Percentiles rank a stretch among this genome's conserved stretches.
phyloP scores from a whole-genome alignment of 2,113 vertebrate genomes.

The Lucifuga dentata region DNA sequence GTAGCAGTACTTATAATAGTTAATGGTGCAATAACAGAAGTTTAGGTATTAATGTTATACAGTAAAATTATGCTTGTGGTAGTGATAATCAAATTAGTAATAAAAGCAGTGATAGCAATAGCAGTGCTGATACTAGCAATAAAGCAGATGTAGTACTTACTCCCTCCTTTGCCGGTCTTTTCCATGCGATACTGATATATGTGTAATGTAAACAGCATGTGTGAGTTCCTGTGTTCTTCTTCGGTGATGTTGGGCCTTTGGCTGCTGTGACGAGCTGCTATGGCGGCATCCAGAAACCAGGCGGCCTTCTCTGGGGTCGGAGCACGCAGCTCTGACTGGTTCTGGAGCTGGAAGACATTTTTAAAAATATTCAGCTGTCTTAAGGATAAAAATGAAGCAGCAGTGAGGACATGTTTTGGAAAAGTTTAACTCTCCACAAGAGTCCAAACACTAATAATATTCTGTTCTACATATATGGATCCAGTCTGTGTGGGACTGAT shows the following conservation, averaged over 20 bases:
- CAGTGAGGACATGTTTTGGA: too few species aligned
- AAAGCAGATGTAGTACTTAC: slow-evolving; percentile 82
- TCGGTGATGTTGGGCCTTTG: slow-evolving; percentile 86
- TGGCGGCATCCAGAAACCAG: slow-evolving; percentile 95
- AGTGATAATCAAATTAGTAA: neutral
- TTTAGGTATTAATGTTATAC: neutral
- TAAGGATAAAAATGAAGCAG: slow-evolving; percentile 1
- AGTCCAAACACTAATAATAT: too few species aligned
- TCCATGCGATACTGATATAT: slow-evolving; percentile 99
- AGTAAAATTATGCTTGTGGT: too few species aligned
- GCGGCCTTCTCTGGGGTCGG: slow-evolving; percentile 96
- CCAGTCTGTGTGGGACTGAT: slow-evolving; percentile 1
- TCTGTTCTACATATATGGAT: neutral
- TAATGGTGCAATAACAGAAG: neutral
- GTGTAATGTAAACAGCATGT: slow-evolving; percentile 98
- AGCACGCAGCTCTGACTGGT: slow-evolving; percentile 95
- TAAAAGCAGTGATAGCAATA: neutral
- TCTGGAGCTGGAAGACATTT: slow-evolving; percentile 88
- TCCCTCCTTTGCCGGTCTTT: slow-evolving; percentile 95
- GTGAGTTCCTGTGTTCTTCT: slow-evolving; percentile 94
- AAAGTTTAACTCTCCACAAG: too few species aligned
- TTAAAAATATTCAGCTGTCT: slow-evolving; percentile 1
- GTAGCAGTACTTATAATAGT: too few species aligned
- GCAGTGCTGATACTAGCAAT: neutral
- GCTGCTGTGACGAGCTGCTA: slow-evolving; percentile 90